Evolutionary conservation across 2,888 invertebrate genomes (phyloP), one percentile per base, ranked within the genome.

Genomic region (Spilarctia lutea): DNA sequence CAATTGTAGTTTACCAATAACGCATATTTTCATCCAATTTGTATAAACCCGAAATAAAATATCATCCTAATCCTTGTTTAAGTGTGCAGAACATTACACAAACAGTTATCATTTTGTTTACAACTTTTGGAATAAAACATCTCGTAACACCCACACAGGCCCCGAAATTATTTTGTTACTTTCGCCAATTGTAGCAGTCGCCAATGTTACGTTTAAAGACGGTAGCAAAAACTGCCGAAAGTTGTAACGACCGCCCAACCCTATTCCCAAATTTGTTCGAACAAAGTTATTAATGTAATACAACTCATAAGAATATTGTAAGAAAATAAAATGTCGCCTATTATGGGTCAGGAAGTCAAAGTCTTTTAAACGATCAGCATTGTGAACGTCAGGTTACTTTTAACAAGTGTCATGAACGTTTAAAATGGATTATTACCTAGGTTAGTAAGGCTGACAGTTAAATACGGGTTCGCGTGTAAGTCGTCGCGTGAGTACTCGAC

Each of bases 391-490:
- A 48, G 67, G 68, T 75, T 66, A 70, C 52, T 73, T 78, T 39
- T 77, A 75, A 75, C 73, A 75, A 67, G 66, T 82, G 75, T 80
- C 84, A 78, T 77, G 76, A 73, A 76, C 75, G 76, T 79, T 77
- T 77, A 81, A 79, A 81, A 83, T 76, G 68, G 71, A 75, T 75
- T 75, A 78, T 73, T 84, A 78, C 72, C 73, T 82, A 73, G 72
- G 75, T 74, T 80, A 71, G 74, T 77, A 76, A 84, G 74, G 71
- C 77, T 83, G 76, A 76, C 71, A 71, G 75, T 76, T 83, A 83
- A 85, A 83, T 85, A 83, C 82, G 65, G 77, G 81, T 79, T 84
- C 73, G 84, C 85, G 85, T 84, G 84, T 76, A 68, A 68, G 10
- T 72, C 75, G 65, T 85, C 83, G 84, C 84, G 86, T 85, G 84